These are phyloP conservation scores for Dimorphilus gyrociliatus DNA, from an alignment of 2,888 invertebrate species.

Conservation along the genomic window DNA sequence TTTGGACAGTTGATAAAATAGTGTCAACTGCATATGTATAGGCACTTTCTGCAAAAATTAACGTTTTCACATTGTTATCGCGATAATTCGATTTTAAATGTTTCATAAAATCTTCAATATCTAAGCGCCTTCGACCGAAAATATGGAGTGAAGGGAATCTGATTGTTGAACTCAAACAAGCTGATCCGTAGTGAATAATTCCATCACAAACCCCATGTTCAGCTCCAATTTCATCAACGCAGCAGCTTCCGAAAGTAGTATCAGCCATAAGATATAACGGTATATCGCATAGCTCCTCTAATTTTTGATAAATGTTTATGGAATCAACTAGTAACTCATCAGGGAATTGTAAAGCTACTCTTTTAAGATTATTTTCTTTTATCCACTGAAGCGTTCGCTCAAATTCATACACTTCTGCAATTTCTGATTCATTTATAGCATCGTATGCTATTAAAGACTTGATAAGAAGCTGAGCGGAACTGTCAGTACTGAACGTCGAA, in stretches of 20 bases:
- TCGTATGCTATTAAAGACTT: too few species aligned
- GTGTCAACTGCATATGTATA: too few species aligned
- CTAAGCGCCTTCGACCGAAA: conserved; percentile 42
- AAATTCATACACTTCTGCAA: conserved; percentile 46
- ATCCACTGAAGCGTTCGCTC: conserved; percentile 54
- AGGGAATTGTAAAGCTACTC: conserved; percentile 78
- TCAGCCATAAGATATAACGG: conserved; percentile 61
- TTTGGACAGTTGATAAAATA: too few species aligned
- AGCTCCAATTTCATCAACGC: conserved; percentile 73
- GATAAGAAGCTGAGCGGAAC: too few species aligned
- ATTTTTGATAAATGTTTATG: conserved; percentile 45
- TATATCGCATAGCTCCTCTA: conserved; percentile 41
- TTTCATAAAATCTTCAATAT: conserved; percentile 38
- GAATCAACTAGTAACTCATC: conserved; percentile 58
- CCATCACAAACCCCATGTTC: conserved; percentile 69
- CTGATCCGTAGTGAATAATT: conserved; percentile 74
- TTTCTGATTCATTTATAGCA: too few species aligned
- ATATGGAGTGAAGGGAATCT: conserved; percentile 51
- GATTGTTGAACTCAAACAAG: conserved; percentile 57
- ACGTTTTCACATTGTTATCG: too few species aligned
- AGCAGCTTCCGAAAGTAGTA: conserved; percentile 80
- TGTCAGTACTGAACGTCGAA: too few species aligned
- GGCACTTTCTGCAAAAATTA: too few species aligned
- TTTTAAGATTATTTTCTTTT: conserved; percentile 46
- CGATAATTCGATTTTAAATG: too few species aligned